A percentile compares a stretch with the other conserved stretches of the same genome.
These are phyloP conservation scores for Semicossyphus pulcher DNA, from an alignment of 2,113 vertebrate species.

Conservation along the genomic window DNA sequence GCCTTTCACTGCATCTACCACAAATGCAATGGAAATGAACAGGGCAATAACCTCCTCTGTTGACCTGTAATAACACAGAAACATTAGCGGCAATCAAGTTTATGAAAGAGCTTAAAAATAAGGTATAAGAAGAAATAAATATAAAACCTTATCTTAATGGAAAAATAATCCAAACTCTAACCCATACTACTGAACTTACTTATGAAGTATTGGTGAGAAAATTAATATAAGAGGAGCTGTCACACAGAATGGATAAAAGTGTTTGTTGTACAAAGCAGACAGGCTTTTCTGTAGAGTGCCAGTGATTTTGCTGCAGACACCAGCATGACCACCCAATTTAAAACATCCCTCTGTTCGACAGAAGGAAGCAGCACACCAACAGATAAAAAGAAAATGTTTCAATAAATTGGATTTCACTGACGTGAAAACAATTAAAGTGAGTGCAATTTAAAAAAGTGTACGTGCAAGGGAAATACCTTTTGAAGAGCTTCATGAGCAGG, in stretches of 20 bases:
- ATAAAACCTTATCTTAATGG: not conserved
- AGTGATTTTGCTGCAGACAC: slow-evolving; percentile 14
- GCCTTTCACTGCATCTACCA: slow-evolving; percentile 96
- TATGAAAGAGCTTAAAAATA: no score
- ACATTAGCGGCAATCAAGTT: slow-evolving; percentile 10
- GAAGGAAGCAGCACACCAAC: not conserved
- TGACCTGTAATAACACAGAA: slow-evolving; percentile 83
- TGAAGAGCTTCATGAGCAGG: slow-evolving; percentile 96
- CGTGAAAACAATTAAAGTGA: slow-evolving; percentile 14
- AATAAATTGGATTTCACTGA: not conserved
- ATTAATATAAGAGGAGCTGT: not conserved
- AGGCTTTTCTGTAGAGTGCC: not conserved
- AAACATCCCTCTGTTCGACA: not conserved
- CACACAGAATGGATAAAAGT: not conserved
- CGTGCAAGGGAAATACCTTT: slow-evolving; percentile 85
- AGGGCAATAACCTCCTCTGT: slow-evolving; percentile 98
- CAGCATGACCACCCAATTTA: not conserved
- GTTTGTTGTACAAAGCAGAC: slow-evolving; percentile 11
- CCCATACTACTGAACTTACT: not conserved
- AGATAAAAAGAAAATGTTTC: not conserved
- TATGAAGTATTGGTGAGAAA: not conserved
- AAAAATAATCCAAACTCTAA: not conserved
- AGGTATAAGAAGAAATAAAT: not conserved
- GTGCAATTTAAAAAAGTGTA: not conserved
- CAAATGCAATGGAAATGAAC: slow-evolving; percentile 96